Evolutionary conservation across 2,797 vertebrate species (phyloP).

Genomic region (Monodelphis domestica): DNA sequence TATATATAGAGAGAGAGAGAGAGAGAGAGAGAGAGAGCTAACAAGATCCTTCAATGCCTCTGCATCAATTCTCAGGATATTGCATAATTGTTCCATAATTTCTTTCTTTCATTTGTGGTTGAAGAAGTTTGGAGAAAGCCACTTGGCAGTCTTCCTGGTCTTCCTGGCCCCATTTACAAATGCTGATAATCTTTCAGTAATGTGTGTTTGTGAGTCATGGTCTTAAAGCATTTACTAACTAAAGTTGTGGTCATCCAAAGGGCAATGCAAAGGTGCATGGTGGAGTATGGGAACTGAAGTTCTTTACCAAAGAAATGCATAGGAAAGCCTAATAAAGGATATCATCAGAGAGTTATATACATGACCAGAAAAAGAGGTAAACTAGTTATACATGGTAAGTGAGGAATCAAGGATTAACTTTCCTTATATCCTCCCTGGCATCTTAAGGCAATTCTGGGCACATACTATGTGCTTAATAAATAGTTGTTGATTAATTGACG

Average conservation of each 20-base stretch:
- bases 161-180: background rate
- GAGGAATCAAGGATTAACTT: background rate
- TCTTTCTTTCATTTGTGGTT: background rate
- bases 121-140: background rate
- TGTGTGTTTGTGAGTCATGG: background rate
- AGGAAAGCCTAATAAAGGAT: background rate
- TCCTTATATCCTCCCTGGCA: background rate
- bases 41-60: background rate
- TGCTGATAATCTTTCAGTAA: background rate
- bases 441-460: conserved; percentile 8
- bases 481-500: conserved; percentile 22
- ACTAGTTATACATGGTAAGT: background rate
- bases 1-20: too few species aligned
- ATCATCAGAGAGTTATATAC: background rate
- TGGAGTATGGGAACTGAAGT: background rate
- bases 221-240: background rate
- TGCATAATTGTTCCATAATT: background rate
- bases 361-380: background rate
- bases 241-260: background rate
- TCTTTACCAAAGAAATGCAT: background rate
- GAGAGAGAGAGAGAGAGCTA: too few species aligned
- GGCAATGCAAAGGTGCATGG: background rate
- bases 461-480: background rate
- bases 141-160: background rate
- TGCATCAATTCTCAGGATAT: background rate